A percentile compares a stretch with the other conserved stretches of the same genome.
Evolutionary conservation across 2,888 invertebrate species (phyloP).

Genomic region (Mellilla xanthometata): DNA sequence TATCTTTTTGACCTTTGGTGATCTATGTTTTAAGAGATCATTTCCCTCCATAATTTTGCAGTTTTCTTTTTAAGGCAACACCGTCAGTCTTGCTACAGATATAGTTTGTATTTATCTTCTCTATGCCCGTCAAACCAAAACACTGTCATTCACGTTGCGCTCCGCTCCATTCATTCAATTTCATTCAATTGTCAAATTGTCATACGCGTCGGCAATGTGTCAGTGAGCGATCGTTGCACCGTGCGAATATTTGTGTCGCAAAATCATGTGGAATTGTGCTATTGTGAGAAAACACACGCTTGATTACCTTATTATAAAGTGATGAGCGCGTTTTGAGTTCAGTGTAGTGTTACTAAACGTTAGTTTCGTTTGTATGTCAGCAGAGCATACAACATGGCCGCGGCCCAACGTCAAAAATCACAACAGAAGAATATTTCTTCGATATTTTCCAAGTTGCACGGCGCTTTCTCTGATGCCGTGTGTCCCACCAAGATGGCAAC

Average conservation of each 20-base stretch:
- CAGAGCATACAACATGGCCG: conserved; percentile 84
- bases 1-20: no score
- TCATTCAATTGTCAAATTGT: conserved; percentile 59
- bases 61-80: no score
- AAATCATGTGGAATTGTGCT: conserved; percentile 72
- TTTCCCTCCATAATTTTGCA: no score
- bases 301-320: conserved; percentile 72
- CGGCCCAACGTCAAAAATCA: conserved; percentile 89
- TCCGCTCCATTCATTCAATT: conserved; percentile 28
- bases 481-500: conserved; percentile 92
- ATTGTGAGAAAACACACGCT: conserved; percentile 75
- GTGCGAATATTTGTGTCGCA: conserved; percentile 65
- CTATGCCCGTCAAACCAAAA: not conserved
- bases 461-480: conserved; percentile 93
- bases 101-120: no score
- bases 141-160: conserved; percentile 4
- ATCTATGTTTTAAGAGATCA: no score
- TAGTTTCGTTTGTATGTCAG: conserved; percentile 79
- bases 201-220: conserved; percentile 80
- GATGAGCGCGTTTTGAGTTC: conserved; percentile 70
- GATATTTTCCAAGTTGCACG: conserved; percentile 96
- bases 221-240: conserved; percentile 67
- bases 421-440: conserved; percentile 93
- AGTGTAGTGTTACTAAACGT: conserved; percentile 65
- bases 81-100: no score